Conservation (phyloP, 2,888 invertebrate species). For the Drosophila rellima region DNA sequence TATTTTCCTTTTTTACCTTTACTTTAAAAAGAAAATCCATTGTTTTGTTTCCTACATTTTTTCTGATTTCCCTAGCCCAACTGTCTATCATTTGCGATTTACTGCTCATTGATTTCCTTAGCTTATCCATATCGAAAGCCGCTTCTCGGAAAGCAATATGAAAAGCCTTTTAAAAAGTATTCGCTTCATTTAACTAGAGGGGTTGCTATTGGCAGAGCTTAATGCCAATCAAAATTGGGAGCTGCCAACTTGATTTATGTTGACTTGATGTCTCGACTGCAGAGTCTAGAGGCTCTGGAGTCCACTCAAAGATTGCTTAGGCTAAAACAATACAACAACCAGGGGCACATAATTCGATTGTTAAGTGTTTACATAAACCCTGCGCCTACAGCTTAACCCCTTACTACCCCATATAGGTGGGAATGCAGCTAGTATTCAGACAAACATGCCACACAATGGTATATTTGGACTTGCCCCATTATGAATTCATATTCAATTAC, state of each 20-base stretch:
- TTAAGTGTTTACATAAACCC: conserved; percentile 48
- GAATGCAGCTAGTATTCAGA: conserved; percentile 20
- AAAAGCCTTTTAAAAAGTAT: conserved; percentile 56
- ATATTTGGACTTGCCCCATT: conserved; percentile 47
- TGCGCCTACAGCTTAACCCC: conserved; percentile 15
- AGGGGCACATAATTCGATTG: conserved; percentile 51
- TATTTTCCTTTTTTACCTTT: neutral
- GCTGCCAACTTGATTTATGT: conserved; percentile 28
- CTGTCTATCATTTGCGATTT: conserved; percentile 26
- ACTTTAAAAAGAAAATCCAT: neutral
- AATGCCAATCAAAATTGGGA: conserved; percentile 54
- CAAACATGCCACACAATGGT: conserved; percentile 37
- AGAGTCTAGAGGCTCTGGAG: conserved; percentile 3
- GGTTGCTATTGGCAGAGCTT: conserved; percentile 28
- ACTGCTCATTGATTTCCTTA: conserved; percentile 38
- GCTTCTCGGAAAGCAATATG: neutral
- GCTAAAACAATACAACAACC: neutral
- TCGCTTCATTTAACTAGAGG: conserved; percentile 52
- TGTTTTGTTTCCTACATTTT: neutral
- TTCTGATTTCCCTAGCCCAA: neutral
- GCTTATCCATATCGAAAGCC: conserved; percentile 11
- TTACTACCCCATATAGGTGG: conserved; percentile 5
- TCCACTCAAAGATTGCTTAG: conserved; percentile 27
- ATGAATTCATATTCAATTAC: conserved; percentile 79
- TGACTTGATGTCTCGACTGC: conserved; percentile 5